A percentile compares a stretch with the other conserved stretches of the same genome.
Evolutionary conservation across 1,140 invertebrate genomes (phyloP).

Genomic region (Cyclargus thomasi): DNA sequence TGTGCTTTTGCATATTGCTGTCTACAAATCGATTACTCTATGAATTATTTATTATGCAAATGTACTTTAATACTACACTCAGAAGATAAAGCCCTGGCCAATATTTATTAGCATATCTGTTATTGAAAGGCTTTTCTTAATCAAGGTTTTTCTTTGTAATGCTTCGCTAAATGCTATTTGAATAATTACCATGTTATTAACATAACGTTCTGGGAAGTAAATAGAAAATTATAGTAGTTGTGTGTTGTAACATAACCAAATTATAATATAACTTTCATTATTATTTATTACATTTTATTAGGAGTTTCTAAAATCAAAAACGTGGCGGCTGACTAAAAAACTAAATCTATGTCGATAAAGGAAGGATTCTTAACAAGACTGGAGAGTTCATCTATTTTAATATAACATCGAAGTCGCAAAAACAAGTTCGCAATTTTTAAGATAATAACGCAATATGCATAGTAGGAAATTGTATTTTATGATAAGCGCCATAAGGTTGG

Average conservation of each 20-base stretch:
- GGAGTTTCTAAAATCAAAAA: too few relatives aligned
- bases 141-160: not conserved
- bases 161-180: not conserved
- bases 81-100: not conserved
- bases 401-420: too few relatives aligned
- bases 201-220: not conserved
- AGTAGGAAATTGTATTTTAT: not conserved
- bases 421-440: too few relatives aligned
- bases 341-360: too few relatives aligned
- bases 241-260: too few relatives aligned
- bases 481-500: not conserved
- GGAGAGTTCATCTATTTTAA: too few relatives aligned
- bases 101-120: slow-evolving; percentile 4
- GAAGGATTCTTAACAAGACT: too few relatives aligned
- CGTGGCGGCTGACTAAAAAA: too few relatives aligned
- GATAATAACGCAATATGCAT: not conserved
- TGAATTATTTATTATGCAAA: slow-evolving; percentile 4
- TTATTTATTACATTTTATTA: not conserved
- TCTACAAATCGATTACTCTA: not conserved
- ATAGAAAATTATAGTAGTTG: too few relatives aligned
- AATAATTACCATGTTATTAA: not conserved
- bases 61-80: not conserved
- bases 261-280: not conserved
- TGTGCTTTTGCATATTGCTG: not conserved
- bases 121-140: not conserved